Evolutionary conservation across 2,888 invertebrate genomes (phyloP), one percentile per base, ranked within the genome.

Genomic region (Lathronympha strigana): DNA sequence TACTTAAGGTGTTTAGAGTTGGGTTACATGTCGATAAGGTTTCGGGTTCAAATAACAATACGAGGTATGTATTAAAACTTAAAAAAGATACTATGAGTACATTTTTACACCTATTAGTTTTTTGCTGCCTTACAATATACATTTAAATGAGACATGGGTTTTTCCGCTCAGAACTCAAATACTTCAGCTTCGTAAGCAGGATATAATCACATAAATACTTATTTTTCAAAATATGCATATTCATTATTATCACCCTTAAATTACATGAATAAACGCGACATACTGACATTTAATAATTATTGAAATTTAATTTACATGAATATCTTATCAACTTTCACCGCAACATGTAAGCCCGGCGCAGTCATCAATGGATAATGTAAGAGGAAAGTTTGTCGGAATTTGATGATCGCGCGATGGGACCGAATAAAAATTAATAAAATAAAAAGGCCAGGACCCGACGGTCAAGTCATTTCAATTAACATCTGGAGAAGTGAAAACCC

Each of bases 401-500:
- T 82, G 80, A 84, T 78, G 82, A 77, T 76, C 80, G 81, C 81
- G 77, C 79, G 79, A 79, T 78, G 79, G 81, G 76, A 75, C 75
- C 77, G 69, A 79, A 83, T 82, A 86, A 85, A 85, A 81, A 84
- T 84, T 80, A 84, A 85, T 82, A 83, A 82, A 83, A 83, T 81
- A 82, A 84, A 81, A 79, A 77, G 76, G 72, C 71, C 72, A 68
- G 63, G 72, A 76, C 73, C 74, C 75, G 80, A 72, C 79, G 78
- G 80, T 76, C 80, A 79, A 82, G 84, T 90, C 84, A 84, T 86
- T 90, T 91, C 88, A 90, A 91, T 91, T 90, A 90, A 86, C 84
- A 83, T 87, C 83, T 77, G 76, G 74, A 77, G 79, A 81, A 79
- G 86, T 87, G 86, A 84, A 85, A 86, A 84, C 81, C 47, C 1